Evolutionary conservation across 2,888 invertebrate species (phyloP), one percentile per base, ranked within the genome.

Genomic region (Iselma pallidipennis): DNA sequence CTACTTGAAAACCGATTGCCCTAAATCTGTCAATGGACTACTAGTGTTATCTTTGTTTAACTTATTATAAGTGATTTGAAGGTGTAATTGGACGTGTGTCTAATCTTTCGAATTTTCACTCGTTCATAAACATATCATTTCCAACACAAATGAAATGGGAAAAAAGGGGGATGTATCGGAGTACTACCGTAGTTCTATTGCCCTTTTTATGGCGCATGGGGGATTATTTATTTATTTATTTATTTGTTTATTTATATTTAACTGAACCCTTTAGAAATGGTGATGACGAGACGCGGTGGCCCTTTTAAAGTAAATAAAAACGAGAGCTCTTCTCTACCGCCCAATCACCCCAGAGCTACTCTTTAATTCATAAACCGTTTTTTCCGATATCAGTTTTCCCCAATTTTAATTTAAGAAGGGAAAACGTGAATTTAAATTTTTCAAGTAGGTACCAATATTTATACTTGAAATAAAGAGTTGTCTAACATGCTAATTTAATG

Each of bases 71-170:
- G 16, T 42, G 51, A 50, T 54, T 49, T 51, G 31, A n/a, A 33
- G n/a, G 21, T 31, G 28, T 33, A 10, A 23, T 21, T 28, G 60
- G 9, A 49, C 45, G 55, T 55, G 29, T 54, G 54, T 54, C 54
- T n/a, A 16, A 37, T 37, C 37, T 37, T 37, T 19, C 23, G 49
- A 49, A 59, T 59, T 57, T 55, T 58, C 49, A 56, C 52, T 62
- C 70, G 66, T 69, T 70, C 66, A 66, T 68, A 64, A 66, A 70
- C 66, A 66, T 63, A 56, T 63, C 66, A 60, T 63, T 66, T 58
- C 37, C 16, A 16, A 37, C 33, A 53, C 51, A 52, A 57, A 66
- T 61, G 63, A 61, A 42, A 53, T 60, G 16, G 37, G 37, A 16
- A 16, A 16, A 16, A 16, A 37, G 37, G 16, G 6, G 16, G 16